Percentiles rank a stretch among this genome's conserved stretches.
Conservation (phyloP, 2,113 vertebrate genomes). For the Puffinus mauretanicus region DNA sequence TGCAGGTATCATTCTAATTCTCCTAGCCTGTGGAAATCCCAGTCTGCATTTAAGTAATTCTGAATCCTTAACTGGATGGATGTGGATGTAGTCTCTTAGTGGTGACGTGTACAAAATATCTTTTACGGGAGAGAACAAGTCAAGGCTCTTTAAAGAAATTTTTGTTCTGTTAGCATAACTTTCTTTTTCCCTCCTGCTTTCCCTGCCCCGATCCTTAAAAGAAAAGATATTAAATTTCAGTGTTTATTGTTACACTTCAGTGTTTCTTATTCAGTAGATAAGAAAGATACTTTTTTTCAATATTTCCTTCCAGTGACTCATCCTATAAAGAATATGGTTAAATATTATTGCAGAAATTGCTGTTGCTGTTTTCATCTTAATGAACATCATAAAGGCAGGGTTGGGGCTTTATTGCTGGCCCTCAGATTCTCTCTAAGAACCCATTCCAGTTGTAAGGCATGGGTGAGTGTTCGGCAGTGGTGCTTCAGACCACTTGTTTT, state of each 20-base stretch:
- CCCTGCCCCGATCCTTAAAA: not conserved
- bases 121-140: not conserved
- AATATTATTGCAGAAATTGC: not conserved
- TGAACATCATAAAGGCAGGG: not conserved
- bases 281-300: not conserved
- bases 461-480: accelerated
- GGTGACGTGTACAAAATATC: not conserved
- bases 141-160: not conserved
- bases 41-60: not conserved
- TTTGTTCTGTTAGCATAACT: not conserved
- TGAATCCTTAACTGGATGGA: not conserved
- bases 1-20: not conserved
- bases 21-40: not conserved
- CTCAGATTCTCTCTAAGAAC: not conserved
- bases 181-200: not conserved
- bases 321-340: not conserved
- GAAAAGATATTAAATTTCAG: not conserved
- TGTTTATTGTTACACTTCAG: not conserved
- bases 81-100: not conserved
- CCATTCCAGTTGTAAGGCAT: not conserved
- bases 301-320: not conserved
- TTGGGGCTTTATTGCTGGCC: not conserved
- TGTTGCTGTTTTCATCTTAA: not conserved
- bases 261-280: not conserved
- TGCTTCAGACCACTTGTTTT: not conserved